Evolutionary conservation across 30 jellyfish, hydroid and myxozoan genomes (phyloP).

Genomic region (Hydractinia symbiolongicarpus): DNA sequence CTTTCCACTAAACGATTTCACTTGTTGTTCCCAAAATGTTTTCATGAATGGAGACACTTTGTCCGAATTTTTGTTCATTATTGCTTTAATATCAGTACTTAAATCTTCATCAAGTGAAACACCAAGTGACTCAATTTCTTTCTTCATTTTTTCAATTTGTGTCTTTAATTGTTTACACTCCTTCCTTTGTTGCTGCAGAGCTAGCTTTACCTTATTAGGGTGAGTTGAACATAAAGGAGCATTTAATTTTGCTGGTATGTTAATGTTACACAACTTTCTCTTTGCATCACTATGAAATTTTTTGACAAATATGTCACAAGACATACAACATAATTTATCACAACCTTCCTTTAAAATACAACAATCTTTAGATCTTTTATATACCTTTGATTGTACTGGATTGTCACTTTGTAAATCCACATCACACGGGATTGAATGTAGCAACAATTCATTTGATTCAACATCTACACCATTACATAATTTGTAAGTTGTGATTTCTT

Average conservation of each 20-base stretch:
- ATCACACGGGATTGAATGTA: no score
- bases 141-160: slow-evolving; percentile 29
- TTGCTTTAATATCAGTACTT: slow-evolving; percentile 15
- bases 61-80: slow-evolving; percentile 22
- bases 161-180: slow-evolving; percentile 1
- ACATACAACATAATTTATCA: no score
- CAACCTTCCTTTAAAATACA: no score
- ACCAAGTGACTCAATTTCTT: slow-evolving; percentile 28
- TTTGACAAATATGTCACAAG: no score
- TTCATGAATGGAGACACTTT: slow-evolving; percentile 43
- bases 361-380: no score
- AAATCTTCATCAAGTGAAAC: slow-evolving; percentile 24
- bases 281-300: no score
- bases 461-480: no score
- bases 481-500: no score
- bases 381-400: no score
- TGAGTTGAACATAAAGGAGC: slow-evolving; percentile 44
- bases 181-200: slow-evolving; percentile 30
- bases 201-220: slow-evolving; percentile 32
- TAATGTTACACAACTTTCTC: neutral
- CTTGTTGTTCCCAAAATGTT: slow-evolving; percentile 48
- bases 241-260: slow-evolving; percentile 34
- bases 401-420: no score
- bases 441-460: no score
- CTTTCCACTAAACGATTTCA: neutral